Base-by-base conservation (phyloP, 1,140 invertebrate genomes). In the Colletes gigas region DNA sequence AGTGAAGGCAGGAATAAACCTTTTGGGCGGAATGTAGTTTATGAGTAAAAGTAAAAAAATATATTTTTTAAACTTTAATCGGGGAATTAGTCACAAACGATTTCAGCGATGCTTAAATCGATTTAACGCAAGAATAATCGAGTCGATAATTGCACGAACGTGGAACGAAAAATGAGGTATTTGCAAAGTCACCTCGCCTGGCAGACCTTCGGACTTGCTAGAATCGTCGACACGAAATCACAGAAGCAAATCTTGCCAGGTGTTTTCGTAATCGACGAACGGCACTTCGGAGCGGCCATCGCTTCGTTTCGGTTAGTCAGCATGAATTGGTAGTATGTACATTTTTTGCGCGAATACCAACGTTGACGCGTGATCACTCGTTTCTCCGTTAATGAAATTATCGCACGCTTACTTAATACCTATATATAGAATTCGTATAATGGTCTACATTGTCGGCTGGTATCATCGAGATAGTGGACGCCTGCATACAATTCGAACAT, bases 351-450 rank as follows among this genome's bases (percentile, higher is more conserved):
- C 8, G 14, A 15, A 15, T 15, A n/a, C 10, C 30, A 41, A 9
- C 17, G 5, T 19, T 50, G 9, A 19, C 54, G 44, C 39, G 17
- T 39, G 78, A 2, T 73, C 67, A 39, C 39, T 83, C 67, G 78
- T 71, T 65, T 55, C 78, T 55, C 54, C 74, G 83, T 89, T 90
- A 90, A 89, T 89, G 81, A 87, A 88, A 89, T 91, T 90, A 90
- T 88, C 83, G 82, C 70, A 67, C 73, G 69, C 87, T 90, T 89
- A 85, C 82, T 88, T 90, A 91, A 90, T 83, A 70, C 41, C 85
- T 90, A 89, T 90, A 90, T 90, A 90, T 90, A 90, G 84, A 81
- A 60, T 59, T 68, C 60, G 8, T 44, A 76, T 83, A 68, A 69
- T 65, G 73, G 41, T 75, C 65, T 21, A 86, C 63, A 83, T 81